These are phyloP conservation scores for Scophthalmus maximus DNA, from an alignment of 2,113 vertebrate genomes.

Conservation along the genomic window DNA sequence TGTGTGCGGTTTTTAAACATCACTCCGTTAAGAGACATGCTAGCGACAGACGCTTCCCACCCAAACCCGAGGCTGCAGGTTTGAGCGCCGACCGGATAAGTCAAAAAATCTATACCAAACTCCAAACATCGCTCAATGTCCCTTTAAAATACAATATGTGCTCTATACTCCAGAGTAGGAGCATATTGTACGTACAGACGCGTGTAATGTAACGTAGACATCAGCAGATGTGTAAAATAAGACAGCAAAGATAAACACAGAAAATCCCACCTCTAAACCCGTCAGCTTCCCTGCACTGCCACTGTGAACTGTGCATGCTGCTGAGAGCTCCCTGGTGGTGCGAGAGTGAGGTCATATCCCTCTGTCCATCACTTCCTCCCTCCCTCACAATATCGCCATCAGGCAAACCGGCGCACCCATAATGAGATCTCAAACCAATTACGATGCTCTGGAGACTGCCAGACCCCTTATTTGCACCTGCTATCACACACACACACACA, in stretches of 20 bases:
- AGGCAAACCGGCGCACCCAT: conserved; percentile 28
- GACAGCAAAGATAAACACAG: background rate
- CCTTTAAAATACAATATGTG: background rate
- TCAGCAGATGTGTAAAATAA: background rate
- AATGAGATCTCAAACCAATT: conserved; percentile 68
- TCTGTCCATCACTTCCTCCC: conserved; percentile 31
- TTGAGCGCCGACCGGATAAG: too few relatives aligned
- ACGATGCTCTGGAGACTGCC: conserved; percentile 41
- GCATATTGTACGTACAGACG: background rate
- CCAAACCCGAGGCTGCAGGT: too few relatives aligned
- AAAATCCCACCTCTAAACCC: background rate
- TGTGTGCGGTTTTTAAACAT: too few relatives aligned
- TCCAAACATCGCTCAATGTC: too few relatives aligned
- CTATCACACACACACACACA: conserved; percentile 41
- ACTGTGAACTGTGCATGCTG: conserved; percentile 28
- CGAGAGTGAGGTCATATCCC: conserved; percentile 31
- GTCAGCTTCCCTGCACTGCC: conserved; percentile 17
- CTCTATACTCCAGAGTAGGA: background rate
- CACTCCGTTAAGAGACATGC: too few relatives aligned
- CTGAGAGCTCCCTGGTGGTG: conserved; percentile 38
- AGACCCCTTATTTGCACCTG: conserved; percentile 44
- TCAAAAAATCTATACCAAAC: too few relatives aligned
- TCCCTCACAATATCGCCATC: conserved; percentile 36
- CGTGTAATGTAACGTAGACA: background rate
- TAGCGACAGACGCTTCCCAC: too few relatives aligned